Evolutionary conservation across 2,888 invertebrate species (phyloP), one percentile per base, ranked within the genome.

Genomic region (Drosophila longiperda): DNA sequence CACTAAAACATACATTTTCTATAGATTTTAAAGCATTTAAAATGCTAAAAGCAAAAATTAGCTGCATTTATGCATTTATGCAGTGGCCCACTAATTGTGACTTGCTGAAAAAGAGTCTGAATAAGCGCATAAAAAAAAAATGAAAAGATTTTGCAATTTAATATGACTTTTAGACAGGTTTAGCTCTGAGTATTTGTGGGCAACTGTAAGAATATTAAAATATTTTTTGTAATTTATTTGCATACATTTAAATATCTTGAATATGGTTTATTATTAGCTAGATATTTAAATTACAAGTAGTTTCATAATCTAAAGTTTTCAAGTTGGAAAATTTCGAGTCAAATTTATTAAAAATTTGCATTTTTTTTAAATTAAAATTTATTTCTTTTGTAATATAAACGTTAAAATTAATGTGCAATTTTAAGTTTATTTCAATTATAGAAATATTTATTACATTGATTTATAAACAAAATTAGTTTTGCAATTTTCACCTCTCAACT

Each of bases 91-190:
- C n/a, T 54, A 57, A 32, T 40, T 54, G 45, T 59, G 57, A 69
- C 66, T 66, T 62, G 57, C 60, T 38, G 9, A 42, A n/a, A 52
- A 54, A 15, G 17, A 29, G 23, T 20, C 20, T 49, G 38, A 7
- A 34, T 29, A 52, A 83, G 72, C 68, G 66, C 66, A 29, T 29
- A 80, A 87, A 80, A 66, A 83, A 52, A 36, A 57, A 33, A 52
- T 45, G 62, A 53, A 67, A 53, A 48, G 32, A 50, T 67, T 15
- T 45, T 48, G 23, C 23, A 8, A 45, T 2, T 8, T 20, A 23
- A 15, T 7, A 8, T 4, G 15, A 15, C 15, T 23, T 45, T 45
- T 1, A 15, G 3, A 23, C 23, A 2, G 3, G 15, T 2, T 45
- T 23, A 20, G 3, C 12, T n/a, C 45, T 38, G 54, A 26, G 12